Base-by-base conservation (phyloP, 1,140 invertebrate genomes). In the Scylla paramamosain region DNA sequence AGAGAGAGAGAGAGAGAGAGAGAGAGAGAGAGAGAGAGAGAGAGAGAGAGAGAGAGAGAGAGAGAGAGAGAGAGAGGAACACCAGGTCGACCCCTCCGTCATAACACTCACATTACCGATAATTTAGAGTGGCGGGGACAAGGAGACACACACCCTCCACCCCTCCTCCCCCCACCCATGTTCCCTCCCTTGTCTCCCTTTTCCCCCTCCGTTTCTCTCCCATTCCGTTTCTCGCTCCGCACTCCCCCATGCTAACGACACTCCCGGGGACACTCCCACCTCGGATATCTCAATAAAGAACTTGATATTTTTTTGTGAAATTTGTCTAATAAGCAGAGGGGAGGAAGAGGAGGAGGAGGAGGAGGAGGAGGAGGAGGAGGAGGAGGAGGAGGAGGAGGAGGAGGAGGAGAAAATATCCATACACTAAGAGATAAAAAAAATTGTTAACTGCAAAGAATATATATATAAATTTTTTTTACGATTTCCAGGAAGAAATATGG, bases 1-100 rank as follows among this genome's bases (percentile, higher is more conserved):
- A 46, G 83, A 84, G 83, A 84, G 83, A 84, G 83, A 84, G 83
- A 84, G 67, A 77, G 67, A 77, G 67, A 77, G 67, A 77, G 25
- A n/a, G 25, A n/a, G 25, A n/a, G 25, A n/a, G 67, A 77, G 67
- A 77, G 67, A 77, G 67, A 77, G 67, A 77, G 67, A 77, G 67
- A 77, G 67, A 77, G 67, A 77, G 67, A 77, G 67, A 77, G 67
- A 77, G 67, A 77, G 67, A 77, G 67, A 77, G 67, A 77, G 67
- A 77, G 67, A 77, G 67, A 77, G 67, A 77, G 67, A 77, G 67
- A 77, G 67, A 77, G 10, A 77, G 10, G 25, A 1, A n/a, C 16
- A 77, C 67, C 67, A 77, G 67, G 67, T 77, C 67, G 52, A 77
- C 67, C 67, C 67, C 67, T 77, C 67, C 67, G n/a, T 77, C 67